phyloP scores from a whole-genome alignment of 2,113 vertebrate genomes.

The Pelodiscus sinensis region DNA sequence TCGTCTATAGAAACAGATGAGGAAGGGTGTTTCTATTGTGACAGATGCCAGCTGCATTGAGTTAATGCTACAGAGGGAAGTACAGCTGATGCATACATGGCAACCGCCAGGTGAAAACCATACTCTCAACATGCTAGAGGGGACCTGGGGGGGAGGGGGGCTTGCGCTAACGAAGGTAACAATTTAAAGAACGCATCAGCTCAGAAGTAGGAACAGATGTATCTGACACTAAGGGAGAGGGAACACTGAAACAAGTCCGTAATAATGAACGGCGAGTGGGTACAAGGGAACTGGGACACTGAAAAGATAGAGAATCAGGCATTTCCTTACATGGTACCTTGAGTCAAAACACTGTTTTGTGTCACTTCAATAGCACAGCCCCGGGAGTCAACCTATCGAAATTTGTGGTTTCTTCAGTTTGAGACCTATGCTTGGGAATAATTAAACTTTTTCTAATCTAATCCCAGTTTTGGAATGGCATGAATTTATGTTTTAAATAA shows the following conservation, averaged over 20 bases:
- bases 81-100: slow-evolving; percentile 79
- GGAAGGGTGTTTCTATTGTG: slow-evolving; percentile 86
- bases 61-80: slow-evolving; percentile 85
- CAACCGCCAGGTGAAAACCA: slow-evolving; percentile 75
- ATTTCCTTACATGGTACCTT: slow-evolving; percentile 67
- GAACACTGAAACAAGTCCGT: slow-evolving; percentile 76
- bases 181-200: slow-evolving; percentile 71
- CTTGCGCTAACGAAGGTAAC: slow-evolving; percentile 69
- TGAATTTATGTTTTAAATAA: slow-evolving; percentile 78
- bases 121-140: slow-evolving; percentile 81
- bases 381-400: background rate
- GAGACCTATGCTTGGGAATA: slow-evolving; percentile 57
- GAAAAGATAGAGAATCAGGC: slow-evolving; percentile 91
- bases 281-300: slow-evolving; percentile 73
- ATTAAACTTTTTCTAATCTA: slow-evolving; percentile 68
- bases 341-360: slow-evolving; percentile 21
- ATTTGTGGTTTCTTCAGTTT: slow-evolving; percentile 49
- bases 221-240: slow-evolving; percentile 79
- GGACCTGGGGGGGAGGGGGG: slow-evolving; percentile 52
- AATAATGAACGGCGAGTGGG: slow-evolving; percentile 74
- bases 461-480: slow-evolving; percentile 76
- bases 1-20: slow-evolving; percentile 89
- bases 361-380: background rate
- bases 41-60: slow-evolving; percentile 92
- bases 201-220: slow-evolving; percentile 72